Conservation (phyloP, 1,140 invertebrate genomes). For the Wiebesia pumilae region DNA sequence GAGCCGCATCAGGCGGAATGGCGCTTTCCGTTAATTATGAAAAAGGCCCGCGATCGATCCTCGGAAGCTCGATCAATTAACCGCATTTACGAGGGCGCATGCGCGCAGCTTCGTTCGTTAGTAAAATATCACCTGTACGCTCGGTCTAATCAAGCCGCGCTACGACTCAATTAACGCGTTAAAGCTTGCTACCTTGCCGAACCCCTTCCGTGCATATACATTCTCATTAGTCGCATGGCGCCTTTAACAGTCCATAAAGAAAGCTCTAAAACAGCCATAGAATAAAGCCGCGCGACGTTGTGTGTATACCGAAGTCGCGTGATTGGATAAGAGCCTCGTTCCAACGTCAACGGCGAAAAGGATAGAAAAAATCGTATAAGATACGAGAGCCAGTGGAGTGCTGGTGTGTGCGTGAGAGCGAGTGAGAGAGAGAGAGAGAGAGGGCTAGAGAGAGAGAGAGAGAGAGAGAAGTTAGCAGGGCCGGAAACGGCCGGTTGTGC, state of each 20-base stretch:
- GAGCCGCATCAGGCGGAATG: not conserved
- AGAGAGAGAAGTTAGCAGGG: not conserved
- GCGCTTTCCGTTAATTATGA: constrained; percentile 25
- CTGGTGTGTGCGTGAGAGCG: not conserved
- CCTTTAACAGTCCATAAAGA: constrained; percentile 42
- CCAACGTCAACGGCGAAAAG: not conserved
- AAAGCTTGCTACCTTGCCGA: not conserved
- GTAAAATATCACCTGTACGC: constrained; percentile 34
- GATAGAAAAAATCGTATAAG: constrained; percentile 18
- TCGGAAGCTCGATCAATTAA: not conserved
- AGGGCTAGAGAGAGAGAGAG: not conserved
- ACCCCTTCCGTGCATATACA: constrained; percentile 2
- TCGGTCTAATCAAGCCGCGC: not conserved
- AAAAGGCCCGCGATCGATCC: constrained; percentile 12
- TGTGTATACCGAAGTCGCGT: not conserved
- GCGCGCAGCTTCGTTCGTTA: constrained; percentile 7
- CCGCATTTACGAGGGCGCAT: not conserved
- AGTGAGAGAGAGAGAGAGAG: not conserved
- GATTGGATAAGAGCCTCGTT: constrained; percentile 22
- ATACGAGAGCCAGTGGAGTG: constrained; percentile 1
- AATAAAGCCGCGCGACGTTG: not conserved
- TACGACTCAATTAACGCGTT: constrained; percentile 38
- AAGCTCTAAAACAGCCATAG: constrained; percentile 16
- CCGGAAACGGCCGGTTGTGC: constrained; percentile 43
- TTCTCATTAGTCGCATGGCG: constrained; percentile 46